Percentiles rank a stretch among this genome's conserved stretches.
Evolutionary conservation across 2,113 vertebrate species (phyloP).

Genomic region (Jacana jacana): DNA sequence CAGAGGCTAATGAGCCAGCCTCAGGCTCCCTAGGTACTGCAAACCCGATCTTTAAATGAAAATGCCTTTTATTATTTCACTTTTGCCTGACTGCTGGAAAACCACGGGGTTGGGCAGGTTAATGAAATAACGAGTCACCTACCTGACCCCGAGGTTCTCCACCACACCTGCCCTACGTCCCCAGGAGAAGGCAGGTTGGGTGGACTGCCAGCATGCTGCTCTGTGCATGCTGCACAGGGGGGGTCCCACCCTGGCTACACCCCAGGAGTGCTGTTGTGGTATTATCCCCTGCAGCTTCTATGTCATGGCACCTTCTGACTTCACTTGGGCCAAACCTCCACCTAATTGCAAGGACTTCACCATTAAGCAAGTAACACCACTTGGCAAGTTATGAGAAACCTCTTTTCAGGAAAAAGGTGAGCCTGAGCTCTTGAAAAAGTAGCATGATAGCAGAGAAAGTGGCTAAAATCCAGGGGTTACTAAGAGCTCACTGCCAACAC

Average conservation of each 20-base stretch:
- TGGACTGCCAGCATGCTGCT: not conserved
- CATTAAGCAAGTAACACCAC: not conserved
- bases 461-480: not conserved
- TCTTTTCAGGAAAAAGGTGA: not conserved
- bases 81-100: not conserved
- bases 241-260: not conserved
- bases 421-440: not conserved
- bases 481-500: not conserved
- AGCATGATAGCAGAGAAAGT: not conserved
- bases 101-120: not conserved
- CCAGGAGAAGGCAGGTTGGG: not conserved
- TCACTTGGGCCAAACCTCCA: not conserved
- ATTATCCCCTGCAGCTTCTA: not conserved
- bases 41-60: not conserved
- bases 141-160: not conserved
- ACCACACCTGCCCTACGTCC: not conserved
- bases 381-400: not conserved
- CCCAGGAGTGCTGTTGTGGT: not conserved
- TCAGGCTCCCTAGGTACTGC: not conserved
- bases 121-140: not conserved
- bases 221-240: not conserved
- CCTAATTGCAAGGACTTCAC: not conserved
- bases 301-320: not conserved
- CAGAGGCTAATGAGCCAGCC: not conserved
- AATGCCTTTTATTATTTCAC: not conserved